Evolutionary conservation across 2,113 vertebrate genomes (phyloP), one percentile per base, ranked within the genome.

Genomic region (Anthoscopus minutus): DNA sequence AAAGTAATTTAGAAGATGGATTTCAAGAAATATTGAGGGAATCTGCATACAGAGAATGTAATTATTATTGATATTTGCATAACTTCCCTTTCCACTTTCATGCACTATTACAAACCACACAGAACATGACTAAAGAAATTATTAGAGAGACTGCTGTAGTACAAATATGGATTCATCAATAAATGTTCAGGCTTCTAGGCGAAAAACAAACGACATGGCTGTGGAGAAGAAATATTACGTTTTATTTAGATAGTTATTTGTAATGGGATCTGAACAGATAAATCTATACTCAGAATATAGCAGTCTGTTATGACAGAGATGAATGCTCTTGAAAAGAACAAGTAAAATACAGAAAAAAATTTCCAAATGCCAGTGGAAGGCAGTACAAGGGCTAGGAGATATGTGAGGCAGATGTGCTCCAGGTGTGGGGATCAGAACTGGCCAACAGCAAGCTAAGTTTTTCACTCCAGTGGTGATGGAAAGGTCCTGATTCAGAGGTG

Each of bases 21-120:
- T 98, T 96, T 96, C 86, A 92, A 93, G 93, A 97, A 96, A 96
- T 95, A 96, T 72, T 97, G 88, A 83, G 83, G 81, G 96, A 97
- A 98, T 97, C 91, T 98, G 89, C 97, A 97, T 97, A 94, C 33
- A 93, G 67, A 79, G 45, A 93, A 91, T 77, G 89, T 97, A 96
- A 96, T 98, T 97, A 96, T 97, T 97, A 96, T 89, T 97, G 92
- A 94, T 97, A 97, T 97, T 98, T 97, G 85, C 95, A 97, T 95
- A 97, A 81, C 88, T 96, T 91, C 91, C 67, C 72, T 97, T 97
- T 96, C 89, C 56, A 93, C 48, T 30, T 94, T 86, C 89, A 96
- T 8, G 37, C 72, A 70, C 94, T 96, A 72, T 95, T 97, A 85
- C 96, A 93, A 97, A 96, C 77, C 82, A 95, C 79, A 89, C 16